Evolutionary conservation across 2,888 invertebrate species (phyloP).

Genomic region (Trissolcus brochymenae): DNA sequence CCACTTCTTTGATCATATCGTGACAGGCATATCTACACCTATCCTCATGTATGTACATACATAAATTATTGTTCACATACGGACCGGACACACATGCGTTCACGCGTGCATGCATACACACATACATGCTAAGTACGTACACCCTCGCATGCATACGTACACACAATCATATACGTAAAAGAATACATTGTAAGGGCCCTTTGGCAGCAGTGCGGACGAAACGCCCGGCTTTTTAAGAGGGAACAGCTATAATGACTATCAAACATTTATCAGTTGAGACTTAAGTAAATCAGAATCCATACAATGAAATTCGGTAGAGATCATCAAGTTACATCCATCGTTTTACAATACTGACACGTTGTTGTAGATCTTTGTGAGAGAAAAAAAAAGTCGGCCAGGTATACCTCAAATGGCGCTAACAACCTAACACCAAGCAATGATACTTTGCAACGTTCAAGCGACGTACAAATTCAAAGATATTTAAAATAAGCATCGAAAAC

Average conservation of each 20-base stretch:
- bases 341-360: conserved; percentile 17
- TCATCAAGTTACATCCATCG: conserved; percentile 28
- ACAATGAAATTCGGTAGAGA: conserved; percentile 62
- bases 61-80: conserved; percentile 47
- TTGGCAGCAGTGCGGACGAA: conserved; percentile 68
- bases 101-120: conserved; percentile 53
- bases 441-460: conserved; percentile 11
- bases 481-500: conserved; percentile 38
- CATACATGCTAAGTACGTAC: conserved; percentile 35
- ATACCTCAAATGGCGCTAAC: no score
- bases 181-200: conserved; percentile 65
- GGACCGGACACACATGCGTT: conserved; percentile 49
- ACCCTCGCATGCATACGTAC: conserved; percentile 57
- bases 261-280: conserved; percentile 58
- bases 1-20: conserved; percentile 63
- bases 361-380: conserved; percentile 1
- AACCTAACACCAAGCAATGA: conserved; percentile 31
- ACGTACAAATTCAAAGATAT: conserved; percentile 24
- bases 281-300: conserved; percentile 58
- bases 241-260: conserved; percentile 65
- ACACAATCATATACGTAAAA: conserved; percentile 60
- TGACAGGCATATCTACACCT: conserved; percentile 65
- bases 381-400: not conserved
- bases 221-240: conserved; percentile 60
- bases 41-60: conserved; percentile 60